A percentile compares a stretch with the other conserved stretches of the same genome.
phyloP scores from a whole-genome alignment of 2,113 vertebrate species.

The Mesembrinibis cayennensis region DNA sequence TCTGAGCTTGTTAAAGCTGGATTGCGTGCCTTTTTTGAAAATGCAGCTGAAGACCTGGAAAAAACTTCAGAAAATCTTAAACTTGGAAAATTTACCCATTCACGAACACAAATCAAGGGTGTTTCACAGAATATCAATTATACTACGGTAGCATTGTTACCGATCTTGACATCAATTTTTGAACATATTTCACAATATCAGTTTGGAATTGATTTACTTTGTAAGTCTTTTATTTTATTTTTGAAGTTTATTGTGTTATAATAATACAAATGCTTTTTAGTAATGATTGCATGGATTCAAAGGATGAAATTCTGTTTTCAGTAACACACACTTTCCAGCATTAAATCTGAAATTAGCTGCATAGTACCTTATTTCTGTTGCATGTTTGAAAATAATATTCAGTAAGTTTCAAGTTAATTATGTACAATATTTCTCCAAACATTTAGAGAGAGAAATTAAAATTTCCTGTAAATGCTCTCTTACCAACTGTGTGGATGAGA shows the following conservation, averaged over 20 bases:
- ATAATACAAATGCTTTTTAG: not conserved
- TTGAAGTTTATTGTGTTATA: not conserved
- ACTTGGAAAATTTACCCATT: slow-evolving; percentile 96
- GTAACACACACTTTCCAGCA: not conserved
- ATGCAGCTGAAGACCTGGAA: slow-evolving; percentile 93
- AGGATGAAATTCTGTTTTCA: not conserved
- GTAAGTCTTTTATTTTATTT: slow-evolving; percentile 78
- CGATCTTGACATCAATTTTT: slow-evolving; percentile 94
- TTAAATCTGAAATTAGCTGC: not conserved
- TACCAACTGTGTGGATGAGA: not conserved
- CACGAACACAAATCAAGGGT: slow-evolving; percentile 95
- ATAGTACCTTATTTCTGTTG: not conserved
- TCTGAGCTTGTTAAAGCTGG: slow-evolving; percentile 92
- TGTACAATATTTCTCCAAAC: not conserved
- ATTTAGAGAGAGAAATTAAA: not conserved
- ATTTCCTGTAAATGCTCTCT: not conserved
- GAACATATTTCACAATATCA: slow-evolving; percentile 95
- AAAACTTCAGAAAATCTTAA: slow-evolving; percentile 97
- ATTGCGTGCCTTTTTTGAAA: slow-evolving; percentile 93
- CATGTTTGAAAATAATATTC: not conserved
- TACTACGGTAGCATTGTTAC: slow-evolving; percentile 92
- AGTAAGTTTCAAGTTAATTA: not conserved
- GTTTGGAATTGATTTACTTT: slow-evolving; percentile 90
- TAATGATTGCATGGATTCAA: not conserved
- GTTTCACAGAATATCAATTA: slow-evolving; percentile 99